phyloP scores from a whole-genome alignment of 2,888 invertebrate genomes.

The Synanthedon vespiformis region DNA sequence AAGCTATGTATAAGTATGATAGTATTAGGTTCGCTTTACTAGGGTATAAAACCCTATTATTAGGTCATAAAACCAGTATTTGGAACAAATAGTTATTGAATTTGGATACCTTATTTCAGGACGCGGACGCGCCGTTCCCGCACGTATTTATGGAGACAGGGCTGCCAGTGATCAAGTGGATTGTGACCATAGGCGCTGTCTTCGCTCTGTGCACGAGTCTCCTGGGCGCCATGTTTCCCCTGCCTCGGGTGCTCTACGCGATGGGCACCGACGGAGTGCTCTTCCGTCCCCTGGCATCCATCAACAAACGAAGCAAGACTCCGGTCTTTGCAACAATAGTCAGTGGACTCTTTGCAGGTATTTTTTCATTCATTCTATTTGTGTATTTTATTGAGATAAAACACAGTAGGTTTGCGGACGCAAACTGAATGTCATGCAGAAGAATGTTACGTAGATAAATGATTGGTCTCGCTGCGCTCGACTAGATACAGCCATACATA shows the following conservation, averaged over 20 bases:
- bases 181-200: conserved; percentile 91
- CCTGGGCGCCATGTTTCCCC: conserved; percentile 88
- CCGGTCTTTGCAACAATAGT: conserved; percentile 82
- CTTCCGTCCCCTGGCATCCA: conserved; percentile 77
- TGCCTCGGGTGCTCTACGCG: conserved; percentile 89
- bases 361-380: conserved; percentile 6
- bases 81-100: too few species aligned
- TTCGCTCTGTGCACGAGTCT: conserved; percentile 91
- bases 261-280: conserved; percentile 92
- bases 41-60: too few species aligned
- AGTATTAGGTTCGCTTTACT: too few species aligned
- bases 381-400: not conserved
- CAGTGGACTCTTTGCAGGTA: conserved; percentile 82
- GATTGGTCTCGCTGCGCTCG: too few species aligned
- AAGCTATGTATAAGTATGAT: too few species aligned
- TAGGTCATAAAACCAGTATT: too few species aligned
- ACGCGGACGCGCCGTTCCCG: conserved; percentile 88
- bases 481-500: too few species aligned
- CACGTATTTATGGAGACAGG: conserved; percentile 83
- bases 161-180: conserved; percentile 84
- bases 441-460: too few species aligned
- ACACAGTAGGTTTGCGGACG: not conserved
- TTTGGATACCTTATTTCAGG: conserved; percentile 46
- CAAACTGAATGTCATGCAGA: too few species aligned
- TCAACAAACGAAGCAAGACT: conserved; percentile 81